phyloP scores from a whole-genome alignment of 2,113 vertebrate genomes.

The Elephas maximus region DNA sequence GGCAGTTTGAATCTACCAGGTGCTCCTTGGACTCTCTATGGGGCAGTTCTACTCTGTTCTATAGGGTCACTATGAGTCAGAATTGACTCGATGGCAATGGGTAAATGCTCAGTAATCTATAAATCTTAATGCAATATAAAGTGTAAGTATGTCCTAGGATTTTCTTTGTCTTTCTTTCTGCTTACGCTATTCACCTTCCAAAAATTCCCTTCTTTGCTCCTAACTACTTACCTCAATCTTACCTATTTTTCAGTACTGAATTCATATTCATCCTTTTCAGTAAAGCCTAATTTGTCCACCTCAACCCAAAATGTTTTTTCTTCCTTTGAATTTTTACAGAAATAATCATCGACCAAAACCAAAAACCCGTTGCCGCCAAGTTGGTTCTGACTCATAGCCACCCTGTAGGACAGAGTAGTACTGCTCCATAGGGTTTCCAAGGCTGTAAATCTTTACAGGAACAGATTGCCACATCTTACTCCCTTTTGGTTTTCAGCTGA shows the following conservation, averaged over 20 bases:
- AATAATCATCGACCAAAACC: not conserved
- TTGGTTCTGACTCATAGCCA: not conserved
- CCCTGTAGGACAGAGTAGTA: not conserved
- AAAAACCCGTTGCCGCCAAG: not conserved
- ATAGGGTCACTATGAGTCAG: no score
- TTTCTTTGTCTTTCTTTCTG: conserved; percentile 27
- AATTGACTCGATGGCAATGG: no score
- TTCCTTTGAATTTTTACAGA: conserved; percentile 22
- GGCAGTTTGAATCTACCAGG: no score
- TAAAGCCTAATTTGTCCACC: not conserved
- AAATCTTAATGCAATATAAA: not conserved
- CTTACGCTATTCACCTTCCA: conserved; percentile 31
- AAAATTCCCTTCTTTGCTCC: conserved; percentile 25
- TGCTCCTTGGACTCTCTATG: no score
- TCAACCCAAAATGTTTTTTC: conserved; percentile 28
- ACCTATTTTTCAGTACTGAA: conserved; percentile 44
- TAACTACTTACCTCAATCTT: not conserved
- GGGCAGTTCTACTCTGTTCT: no score
- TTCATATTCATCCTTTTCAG: not conserved
- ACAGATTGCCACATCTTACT: no score
- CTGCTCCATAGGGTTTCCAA: no score
- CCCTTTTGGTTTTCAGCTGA: not conserved
- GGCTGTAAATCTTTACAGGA: no score
- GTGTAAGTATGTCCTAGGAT: not conserved
- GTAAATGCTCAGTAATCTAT: not conserved